Evolutionary conservation across 2,113 vertebrate genomes (phyloP).

Genomic region (Erinaceus europaeus): DNA sequence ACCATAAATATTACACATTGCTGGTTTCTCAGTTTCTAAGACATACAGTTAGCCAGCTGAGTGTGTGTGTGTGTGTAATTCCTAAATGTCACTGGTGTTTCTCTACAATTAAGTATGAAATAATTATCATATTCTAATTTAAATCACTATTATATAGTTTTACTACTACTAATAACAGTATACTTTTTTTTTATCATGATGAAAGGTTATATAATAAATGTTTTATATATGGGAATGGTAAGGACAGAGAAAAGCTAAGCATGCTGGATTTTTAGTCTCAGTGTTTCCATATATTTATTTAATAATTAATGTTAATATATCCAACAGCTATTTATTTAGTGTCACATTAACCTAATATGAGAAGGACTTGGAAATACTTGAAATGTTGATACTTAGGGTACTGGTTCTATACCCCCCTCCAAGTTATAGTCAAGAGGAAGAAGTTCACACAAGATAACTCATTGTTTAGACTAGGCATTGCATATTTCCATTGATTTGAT

Average conservation of each 20-base stretch:
- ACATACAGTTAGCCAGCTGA: background rate
- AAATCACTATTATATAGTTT: too few species aligned
- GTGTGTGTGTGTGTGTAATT: background rate
- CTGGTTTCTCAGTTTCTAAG: slow-evolving; percentile 6
- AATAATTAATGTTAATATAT: background rate
- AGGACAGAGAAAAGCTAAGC: background rate
- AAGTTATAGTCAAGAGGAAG: background rate
- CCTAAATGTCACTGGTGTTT: background rate
- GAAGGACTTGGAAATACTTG: background rate
- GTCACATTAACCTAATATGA: background rate
- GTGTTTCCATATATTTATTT: background rate
- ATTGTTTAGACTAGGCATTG: background rate
- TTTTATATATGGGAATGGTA: background rate
- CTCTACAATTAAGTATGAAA: background rate
- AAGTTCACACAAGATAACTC: background rate
- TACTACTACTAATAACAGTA: too few species aligned
- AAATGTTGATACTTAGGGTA: background rate
- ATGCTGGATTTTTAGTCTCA: background rate
- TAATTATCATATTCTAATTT: too few species aligned
- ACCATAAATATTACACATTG: slow-evolving; percentile 40
- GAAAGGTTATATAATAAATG: too few species aligned
- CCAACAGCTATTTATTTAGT: background rate
- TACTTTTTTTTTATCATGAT: too few species aligned
- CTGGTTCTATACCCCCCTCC: fast-evolving
- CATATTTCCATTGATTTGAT: background rate